Evolutionary conservation across 1,140 invertebrate genomes (phyloP).

Genomic region (Sarcophaga peregrina): DNA sequence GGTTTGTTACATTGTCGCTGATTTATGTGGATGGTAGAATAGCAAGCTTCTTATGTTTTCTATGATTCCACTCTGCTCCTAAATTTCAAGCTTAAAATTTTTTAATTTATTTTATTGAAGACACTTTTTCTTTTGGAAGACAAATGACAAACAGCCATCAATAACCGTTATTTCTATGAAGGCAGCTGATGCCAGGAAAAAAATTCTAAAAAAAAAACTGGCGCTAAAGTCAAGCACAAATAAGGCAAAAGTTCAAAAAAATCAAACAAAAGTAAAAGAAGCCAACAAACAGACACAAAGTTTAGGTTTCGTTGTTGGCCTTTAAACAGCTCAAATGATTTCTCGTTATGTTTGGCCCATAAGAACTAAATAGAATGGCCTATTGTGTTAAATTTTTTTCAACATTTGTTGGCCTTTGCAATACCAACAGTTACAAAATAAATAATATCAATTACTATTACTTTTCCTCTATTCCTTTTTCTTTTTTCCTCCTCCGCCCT

Average conservation of each 20-base stretch:
- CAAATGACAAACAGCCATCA: constrained; percentile 28
- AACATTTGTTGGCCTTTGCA: not conserved
- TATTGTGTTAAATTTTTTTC: not conserved
- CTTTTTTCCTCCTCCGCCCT: not conserved
- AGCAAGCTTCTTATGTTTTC: too few relatives aligned
- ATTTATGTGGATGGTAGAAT: too few relatives aligned
- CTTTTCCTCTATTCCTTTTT: too few relatives aligned
- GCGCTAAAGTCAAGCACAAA: not conserved
- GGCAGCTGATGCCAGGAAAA: constrained; percentile 28
- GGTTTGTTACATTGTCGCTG: too few relatives aligned
- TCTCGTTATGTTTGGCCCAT: constrained; percentile 19
- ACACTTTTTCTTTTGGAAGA: not conserved
- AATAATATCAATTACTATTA: constrained; percentile 38
- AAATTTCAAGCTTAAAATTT: too few relatives aligned
- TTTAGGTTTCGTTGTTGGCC: not conserved
- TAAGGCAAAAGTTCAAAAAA: not conserved
- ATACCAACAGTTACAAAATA: constrained; percentile 4
- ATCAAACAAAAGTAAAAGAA: not conserved
- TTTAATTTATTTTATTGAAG: too few relatives aligned
- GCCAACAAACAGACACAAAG: not conserved
- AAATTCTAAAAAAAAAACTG: not conserved
- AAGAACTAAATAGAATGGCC: not conserved
- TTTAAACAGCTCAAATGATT: constrained; percentile 18
- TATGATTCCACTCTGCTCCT: too few relatives aligned
- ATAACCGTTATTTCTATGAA: constrained; percentile 11